Percentiles rank a stretch among this genome's conserved stretches.
Conservation (phyloP, 2,888 invertebrate species). For the Meganola albula region DNA sequence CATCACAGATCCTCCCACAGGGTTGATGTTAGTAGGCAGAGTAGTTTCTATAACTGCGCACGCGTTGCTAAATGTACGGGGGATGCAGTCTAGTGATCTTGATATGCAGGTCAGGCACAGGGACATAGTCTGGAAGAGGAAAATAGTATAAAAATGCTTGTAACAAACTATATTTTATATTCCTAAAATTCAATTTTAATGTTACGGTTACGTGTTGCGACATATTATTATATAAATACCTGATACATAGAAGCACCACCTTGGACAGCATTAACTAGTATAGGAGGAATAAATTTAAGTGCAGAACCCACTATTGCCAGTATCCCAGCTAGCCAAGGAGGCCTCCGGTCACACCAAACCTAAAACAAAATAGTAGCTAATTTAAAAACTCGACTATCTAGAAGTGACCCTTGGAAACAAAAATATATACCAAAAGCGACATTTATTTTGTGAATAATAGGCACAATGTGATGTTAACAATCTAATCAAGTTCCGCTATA, state of each 20-base stretch:
- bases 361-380: slow-evolving; percentile 34
- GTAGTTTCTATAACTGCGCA: slow-evolving; percentile 81
- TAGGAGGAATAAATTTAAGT: slow-evolving; percentile 80
- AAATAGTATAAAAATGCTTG: slow-evolving; percentile 1
- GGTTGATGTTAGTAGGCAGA: slow-evolving; percentile 82
- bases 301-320: slow-evolving; percentile 80
- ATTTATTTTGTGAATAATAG: too few relatives aligned
- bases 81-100: slow-evolving; percentile 82
- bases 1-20: slow-evolving; percentile 83
- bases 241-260: slow-evolving; percentile 89
- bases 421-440: too few relatives aligned
- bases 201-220: too few relatives aligned
- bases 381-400: too few relatives aligned
- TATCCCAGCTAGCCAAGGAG: slow-evolving; percentile 86
- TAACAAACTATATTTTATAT: too few relatives aligned
- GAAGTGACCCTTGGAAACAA: too few relatives aligned
- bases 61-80: slow-evolving; percentile 77
- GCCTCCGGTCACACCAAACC: slow-evolving; percentile 89
- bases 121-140: slow-evolving; percentile 79
- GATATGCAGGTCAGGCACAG: slow-evolving; percentile 82
- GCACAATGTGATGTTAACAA: too few relatives aligned
- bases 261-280: slow-evolving; percentile 83
- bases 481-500: too few relatives aligned
- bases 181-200: too few relatives aligned
- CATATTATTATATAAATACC: too few relatives aligned